phyloP scores from a whole-genome alignment of 2,797 vertebrate species.

The Spea hammondii region DNA sequence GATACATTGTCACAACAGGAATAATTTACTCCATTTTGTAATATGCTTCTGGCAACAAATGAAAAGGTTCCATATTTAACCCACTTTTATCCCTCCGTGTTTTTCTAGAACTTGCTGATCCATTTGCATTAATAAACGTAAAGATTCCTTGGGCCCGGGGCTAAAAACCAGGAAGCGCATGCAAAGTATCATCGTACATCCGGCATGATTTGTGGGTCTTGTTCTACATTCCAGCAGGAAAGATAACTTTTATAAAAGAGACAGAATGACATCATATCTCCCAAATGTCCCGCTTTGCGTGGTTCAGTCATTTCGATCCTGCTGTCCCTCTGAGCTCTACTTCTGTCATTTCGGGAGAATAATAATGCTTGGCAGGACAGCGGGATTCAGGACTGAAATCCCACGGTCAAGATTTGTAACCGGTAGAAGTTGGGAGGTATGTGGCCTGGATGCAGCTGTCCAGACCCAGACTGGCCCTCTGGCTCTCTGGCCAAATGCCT shows the following conservation, averaged over 20 bases:
- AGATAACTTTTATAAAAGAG: not conserved
- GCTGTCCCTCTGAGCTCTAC: too few relatives aligned
- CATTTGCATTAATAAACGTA: constrained; percentile 26
- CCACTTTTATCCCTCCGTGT: not conserved
- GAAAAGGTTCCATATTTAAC: not conserved
- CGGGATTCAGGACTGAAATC: too few relatives aligned
- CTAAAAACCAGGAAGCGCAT: not conserved
- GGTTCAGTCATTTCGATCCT: too few relatives aligned
- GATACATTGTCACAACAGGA: not conserved
- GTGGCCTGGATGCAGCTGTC: too few relatives aligned
- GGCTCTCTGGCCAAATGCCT: too few relatives aligned
- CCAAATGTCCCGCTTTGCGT: too few relatives aligned
- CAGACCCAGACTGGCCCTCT: too few relatives aligned
- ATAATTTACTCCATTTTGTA: constrained; percentile 4
- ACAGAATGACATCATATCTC: not conserved
- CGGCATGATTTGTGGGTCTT: constrained; percentile 3
- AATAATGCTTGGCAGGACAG: too few relatives aligned
- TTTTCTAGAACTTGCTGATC: constrained; percentile 7
- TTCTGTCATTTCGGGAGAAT: too few relatives aligned
- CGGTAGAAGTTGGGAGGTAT: too few relatives aligned
- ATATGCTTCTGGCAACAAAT: not conserved
- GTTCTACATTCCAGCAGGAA: not conserved
- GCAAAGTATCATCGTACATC: constrained; percentile 6
- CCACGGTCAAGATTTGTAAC: too few relatives aligned
- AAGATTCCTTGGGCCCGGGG: constrained; percentile 13